Conservation (phyloP, 1,140 invertebrate species). For the Meloidogyne hapla region DNA sequence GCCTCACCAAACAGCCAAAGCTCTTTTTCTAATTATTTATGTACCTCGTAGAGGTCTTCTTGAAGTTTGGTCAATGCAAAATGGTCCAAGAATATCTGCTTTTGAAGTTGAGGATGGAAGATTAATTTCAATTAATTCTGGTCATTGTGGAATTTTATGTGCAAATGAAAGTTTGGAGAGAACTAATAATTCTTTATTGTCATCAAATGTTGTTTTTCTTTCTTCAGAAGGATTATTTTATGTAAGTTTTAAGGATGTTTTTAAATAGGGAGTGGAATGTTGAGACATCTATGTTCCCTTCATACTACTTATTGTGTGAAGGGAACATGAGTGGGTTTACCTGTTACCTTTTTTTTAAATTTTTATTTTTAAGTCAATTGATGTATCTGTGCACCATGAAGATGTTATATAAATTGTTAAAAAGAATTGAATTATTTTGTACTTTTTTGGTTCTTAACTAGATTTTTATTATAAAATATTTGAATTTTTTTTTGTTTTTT, state of each 20-base stretch:
- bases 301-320: no score
- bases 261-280: no score
- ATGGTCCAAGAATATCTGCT: slow-evolving; percentile 49
- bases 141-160: slow-evolving; percentile 34
- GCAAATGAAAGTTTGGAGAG: background rate
- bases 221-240: slow-evolving; percentile 38
- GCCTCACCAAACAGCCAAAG: background rate
- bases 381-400: no score
- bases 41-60: slow-evolving; percentile 43
- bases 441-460: no score
- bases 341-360: no score
- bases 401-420: no score
- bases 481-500: no score
- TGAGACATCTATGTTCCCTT: no score
- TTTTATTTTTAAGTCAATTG: no score
- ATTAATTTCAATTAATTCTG: slow-evolving; percentile 20
- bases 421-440: no score
- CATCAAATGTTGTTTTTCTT: slow-evolving; percentile 36
- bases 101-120: slow-evolving; percentile 45
- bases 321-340: background rate
- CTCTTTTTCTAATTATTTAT: slow-evolving; percentile 49
- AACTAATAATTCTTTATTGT: background rate
- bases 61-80: slow-evolving; percentile 54
- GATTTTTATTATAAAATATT: no score
- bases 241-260: slow-evolving; percentile 31